Base-by-base conservation (phyloP, 1,140 invertebrate genomes). In the Leucophenga varia region DNA sequence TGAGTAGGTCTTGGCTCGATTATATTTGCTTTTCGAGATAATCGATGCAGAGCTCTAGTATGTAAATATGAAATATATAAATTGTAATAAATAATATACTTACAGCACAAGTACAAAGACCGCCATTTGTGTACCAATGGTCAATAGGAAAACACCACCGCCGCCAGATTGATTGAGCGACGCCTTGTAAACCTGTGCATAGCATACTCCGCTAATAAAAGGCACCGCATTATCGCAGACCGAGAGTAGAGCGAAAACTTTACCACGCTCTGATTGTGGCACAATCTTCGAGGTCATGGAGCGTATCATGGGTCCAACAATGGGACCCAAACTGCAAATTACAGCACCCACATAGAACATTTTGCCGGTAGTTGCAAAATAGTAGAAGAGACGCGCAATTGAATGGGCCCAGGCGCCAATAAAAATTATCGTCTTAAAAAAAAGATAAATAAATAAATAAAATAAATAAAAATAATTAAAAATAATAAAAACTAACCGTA, bases 211-310 rank as follows among this genome's bases (percentile, higher is more conserved):
- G 9, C 86, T 87, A 35, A 89, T 77, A 43, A 89, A 72, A 1
- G 85, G 85, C 8, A 88, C 83, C 0, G 86, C 84, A 58, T 87
- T 89, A 59, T 90, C 87, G 53, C 85, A 88, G 2, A 88, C 86
- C 0, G 87, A 83, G 4, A 90, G 72, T 35, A 89, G 75, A 0
- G 86, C 84, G 59, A 87, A 88, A 3, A 86, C 80, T 67, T 88
- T 88, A 82, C 87, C 88, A 79, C 87, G 79, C 71, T 90, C 87
- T 20, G 80, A 77, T 3, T 76, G 52, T 2, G 81, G 76, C 14
- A 89, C 80, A 3, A 86, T 74, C 76, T 90, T 90, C 0, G 87
- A 89, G 8, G 83, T 81, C 79, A 89, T 86, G 3, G 88, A 87
- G 32, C 87, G 78, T 31, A 90, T 77, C 30, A 88, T 81, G 8